Base-by-base conservation (phyloP, 53 echinoderm and acorn worm species). In the Glandiceps talaboti region DNA sequence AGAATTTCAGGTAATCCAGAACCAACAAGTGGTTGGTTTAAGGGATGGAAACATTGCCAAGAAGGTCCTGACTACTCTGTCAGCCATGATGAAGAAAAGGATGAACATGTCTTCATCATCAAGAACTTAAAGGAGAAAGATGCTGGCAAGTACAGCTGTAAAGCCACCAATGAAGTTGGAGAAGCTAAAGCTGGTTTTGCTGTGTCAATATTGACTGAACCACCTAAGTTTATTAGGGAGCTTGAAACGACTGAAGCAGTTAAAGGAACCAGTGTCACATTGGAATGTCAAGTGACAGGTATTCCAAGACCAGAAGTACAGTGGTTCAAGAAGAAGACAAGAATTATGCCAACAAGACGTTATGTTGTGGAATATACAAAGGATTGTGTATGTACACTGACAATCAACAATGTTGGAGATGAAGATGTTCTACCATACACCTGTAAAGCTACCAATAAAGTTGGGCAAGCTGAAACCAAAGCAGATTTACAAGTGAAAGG, bases 361-460 rank as follows among this genome's bases (percentile, higher is more conserved):
- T 90, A 90, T 81, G 82, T 78, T 79, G 86, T 88, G 28, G 91
- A 91, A 83, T 80, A 82, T 33, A 45, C 85, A 14, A 79, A 45
- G 25, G 88, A 88, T 32, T 85, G 91, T 29, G 79, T 73, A 0
- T 85, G 91, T 73, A 77, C 81, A 12, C 88, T 91, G 75, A 88
- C 83, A 28, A 91, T 91, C 75, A 76, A 78, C 12, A 88, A 88
- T 32, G 91, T 91, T 73, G 74, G 80, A 27, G 77, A 78, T 25
- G 86, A 88, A 78, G 91, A 91, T 30, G 93, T 93, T 86, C 91
- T 93, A 30, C 91, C 91, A 78, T 99, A 99, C 74, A 89, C 91
- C 27, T 99, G 99, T 79, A 94, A 94, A 77, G 99, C 99, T 28
- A 88, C 91, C 27, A 99, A 99, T 73, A 91, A 87, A 82, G 91